Conservation (phyloP, 2,113 vertebrate species). For the Nansenia antarctica region DNA sequence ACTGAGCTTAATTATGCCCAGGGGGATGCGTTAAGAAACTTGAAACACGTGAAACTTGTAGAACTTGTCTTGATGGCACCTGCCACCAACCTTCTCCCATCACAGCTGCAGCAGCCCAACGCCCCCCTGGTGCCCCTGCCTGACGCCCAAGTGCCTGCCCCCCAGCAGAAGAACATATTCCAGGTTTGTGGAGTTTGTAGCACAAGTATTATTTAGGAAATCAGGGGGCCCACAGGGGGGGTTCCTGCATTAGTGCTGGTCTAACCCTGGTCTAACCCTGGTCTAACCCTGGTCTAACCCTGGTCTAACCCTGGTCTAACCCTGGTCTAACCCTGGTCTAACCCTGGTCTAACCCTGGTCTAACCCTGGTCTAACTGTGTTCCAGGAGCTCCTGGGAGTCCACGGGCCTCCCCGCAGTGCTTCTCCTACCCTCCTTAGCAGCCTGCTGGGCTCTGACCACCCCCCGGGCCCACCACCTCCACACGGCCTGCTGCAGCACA, state of each 20-base stretch:
- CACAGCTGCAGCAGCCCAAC: slow-evolving; percentile 76
- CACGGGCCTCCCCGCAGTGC: slow-evolving; percentile 74
- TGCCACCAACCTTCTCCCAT: background rate
- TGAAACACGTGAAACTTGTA: background rate
- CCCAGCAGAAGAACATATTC: slow-evolving; percentile 88
- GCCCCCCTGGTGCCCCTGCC: slow-evolving; percentile 81
- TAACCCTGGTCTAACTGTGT: background rate
- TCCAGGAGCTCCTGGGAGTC: slow-evolving; percentile 87
- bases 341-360: too few species aligned
- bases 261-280: too few species aligned
- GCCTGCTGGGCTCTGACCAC: slow-evolving; percentile 82
- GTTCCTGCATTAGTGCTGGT: too few species aligned
- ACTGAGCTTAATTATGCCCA: background rate
- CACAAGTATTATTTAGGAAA: too few species aligned
- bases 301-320: too few species aligned
- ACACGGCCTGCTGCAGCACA: slow-evolving; percentile 81
- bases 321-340: too few species aligned
- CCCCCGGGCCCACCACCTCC: slow-evolving; percentile 55
- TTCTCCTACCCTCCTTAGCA: slow-evolving; percentile 82
- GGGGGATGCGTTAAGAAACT: slow-evolving; percentile 24
- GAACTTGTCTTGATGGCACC: background rate
- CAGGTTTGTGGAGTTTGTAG: slow-evolving; percentile 80
- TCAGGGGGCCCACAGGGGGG: too few species aligned
- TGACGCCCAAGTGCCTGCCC: slow-evolving; percentile 78
- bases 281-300: too few species aligned